A percentile compares a stretch with the other conserved stretches of the same genome.
Conservation (phyloP, 2,888 invertebrate species). For the Philereme vetulata region DNA sequence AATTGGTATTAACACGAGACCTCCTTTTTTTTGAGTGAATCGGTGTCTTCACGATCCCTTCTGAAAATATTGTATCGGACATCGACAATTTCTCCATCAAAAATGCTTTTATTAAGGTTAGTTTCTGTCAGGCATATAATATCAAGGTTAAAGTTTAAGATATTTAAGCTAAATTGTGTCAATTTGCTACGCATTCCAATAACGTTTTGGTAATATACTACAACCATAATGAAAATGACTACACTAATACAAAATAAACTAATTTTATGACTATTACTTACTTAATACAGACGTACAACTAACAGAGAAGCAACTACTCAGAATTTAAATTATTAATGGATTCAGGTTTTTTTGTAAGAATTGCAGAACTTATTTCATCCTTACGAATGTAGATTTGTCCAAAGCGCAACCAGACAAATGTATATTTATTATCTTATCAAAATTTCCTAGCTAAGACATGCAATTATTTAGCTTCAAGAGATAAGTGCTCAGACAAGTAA, state of each 20-base stretch:
- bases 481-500: constrained; percentile 26
- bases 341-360: constrained; percentile 16
- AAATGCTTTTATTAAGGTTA: no score
- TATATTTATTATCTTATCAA: constrained; percentile 17
- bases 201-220: no score
- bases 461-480: constrained; percentile 26
- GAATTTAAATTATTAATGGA: not conserved
- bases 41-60: no score
- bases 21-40: constrained; percentile 22
- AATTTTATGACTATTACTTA: no score
- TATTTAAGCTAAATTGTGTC: no score
- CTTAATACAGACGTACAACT: no score
- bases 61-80: constrained; percentile 21
- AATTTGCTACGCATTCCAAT: no score
- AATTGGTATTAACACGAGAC: constrained; percentile 27
- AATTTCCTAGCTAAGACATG: constrained; percentile 19
- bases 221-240: no score
- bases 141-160: no score
- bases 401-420: constrained; percentile 23
- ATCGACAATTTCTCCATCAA: constrained; percentile 18
- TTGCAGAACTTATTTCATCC: constrained; percentile 15
- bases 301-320: constrained; percentile 1
- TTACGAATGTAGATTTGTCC: constrained; percentile 25
- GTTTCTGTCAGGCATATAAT: no score
- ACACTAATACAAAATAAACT: no score